Base-by-base conservation (phyloP, 2,888 invertebrate species). In the Drosophila glabriapex region DNA sequence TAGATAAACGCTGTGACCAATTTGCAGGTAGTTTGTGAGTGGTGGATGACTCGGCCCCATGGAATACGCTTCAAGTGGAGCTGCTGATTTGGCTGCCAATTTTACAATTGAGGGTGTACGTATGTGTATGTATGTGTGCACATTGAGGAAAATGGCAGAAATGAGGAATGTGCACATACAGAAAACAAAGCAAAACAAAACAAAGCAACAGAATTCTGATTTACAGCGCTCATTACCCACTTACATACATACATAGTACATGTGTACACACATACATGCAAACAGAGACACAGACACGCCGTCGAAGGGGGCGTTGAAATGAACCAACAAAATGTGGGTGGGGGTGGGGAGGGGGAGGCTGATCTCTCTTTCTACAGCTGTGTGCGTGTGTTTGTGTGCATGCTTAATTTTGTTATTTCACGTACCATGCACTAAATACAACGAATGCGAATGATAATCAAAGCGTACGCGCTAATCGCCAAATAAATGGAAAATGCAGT, bases 171-270 rank as follows among this genome's bases (percentile, higher is more conserved):
- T 87, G 88, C 68, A 56, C 28, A 6, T 19, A 19, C 35, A 12
- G 37, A 79, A 73, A 73, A 60, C 56, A 76, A 69, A 78, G 22
- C 43, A 43, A 25, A 82, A 70, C 56, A 76, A 69, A 78, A 41
- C 39, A n/a, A 22, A 82, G 68, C 59, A 82, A 85, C 73, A 76
- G 78, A 83, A 83, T 73, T 69, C 82, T 58, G 79, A 89, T 84
- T 89, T 85, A 84, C 68, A 79, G 76, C 76, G 74, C 79, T 86
- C 72, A 74, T 89, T 76, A 69, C 76, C 75, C 69, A 59, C 53
- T 61, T 22, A 43, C 50, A 61, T 31, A 65, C 43, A 46, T 46
- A 29, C 28, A 39, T 37, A n/a, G 7, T 37, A 33, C 25, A 58
- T 29, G 14, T 19, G 19, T 28, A 31, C 52, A 37, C 19, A 31